These are phyloP conservation scores for Sciurus carolinensis DNA, from an alignment of 2,797 vertebrate species.

Conservation along the genomic window DNA sequence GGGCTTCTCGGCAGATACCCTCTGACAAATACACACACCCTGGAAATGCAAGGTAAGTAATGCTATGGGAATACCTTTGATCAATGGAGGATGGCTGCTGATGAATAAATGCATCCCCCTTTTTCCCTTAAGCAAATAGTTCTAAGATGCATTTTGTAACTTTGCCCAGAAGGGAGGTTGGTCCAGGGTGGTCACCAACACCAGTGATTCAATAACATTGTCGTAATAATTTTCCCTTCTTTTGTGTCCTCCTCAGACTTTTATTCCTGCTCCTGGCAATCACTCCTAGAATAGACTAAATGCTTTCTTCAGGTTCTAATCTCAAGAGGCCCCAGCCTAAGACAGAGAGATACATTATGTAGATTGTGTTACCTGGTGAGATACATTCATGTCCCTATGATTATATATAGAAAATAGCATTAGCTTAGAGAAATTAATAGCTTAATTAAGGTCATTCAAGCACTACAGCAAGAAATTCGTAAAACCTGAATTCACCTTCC, in stretches of 20 bases:
- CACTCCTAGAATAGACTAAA: background rate
- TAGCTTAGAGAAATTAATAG: constrained; percentile 21
- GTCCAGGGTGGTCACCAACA: background rate
- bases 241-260: background rate
- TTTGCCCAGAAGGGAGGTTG: background rate
- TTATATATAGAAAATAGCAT: background rate
- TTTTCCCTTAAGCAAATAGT: background rate
- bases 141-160: background rate
- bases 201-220: background rate
- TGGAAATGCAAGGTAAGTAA: background rate
- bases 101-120: background rate
- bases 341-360: background rate
- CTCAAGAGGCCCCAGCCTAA: background rate
- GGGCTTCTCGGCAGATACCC: background rate
- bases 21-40: background rate
- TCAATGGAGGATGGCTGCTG: background rate
- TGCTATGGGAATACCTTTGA: background rate
- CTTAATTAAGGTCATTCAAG: constrained; percentile 11
- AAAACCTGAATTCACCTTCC: background rate
- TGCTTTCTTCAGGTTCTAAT: background rate
- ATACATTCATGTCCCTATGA: background rate
- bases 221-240: background rate
- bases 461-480: background rate
- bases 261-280: background rate
- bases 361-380: background rate